Base-by-base conservation (phyloP, 2,888 invertebrate genomes). In the Spodoptera exigua region DNA sequence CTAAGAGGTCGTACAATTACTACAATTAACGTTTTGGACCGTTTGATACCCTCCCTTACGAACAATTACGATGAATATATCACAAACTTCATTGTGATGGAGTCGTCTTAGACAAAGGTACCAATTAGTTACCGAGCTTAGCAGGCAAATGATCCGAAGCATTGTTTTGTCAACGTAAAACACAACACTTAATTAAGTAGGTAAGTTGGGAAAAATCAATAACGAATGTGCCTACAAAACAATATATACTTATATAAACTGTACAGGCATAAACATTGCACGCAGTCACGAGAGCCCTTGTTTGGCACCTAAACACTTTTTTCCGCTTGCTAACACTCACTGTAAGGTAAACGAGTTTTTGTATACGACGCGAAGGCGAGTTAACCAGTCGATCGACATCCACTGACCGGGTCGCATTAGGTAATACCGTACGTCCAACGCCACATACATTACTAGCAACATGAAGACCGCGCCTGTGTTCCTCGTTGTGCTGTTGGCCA, bases 381-480 rank as follows among this genome's bases (percentile, higher is more conserved):
- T 64, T 66, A 70, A 70, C 73, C 87, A 89, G 90, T 90, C 79
- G 73, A 57, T 74, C 74, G 69, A 63, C 73, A 80, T 75, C 83
- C 83, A 80, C 81, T 78, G 82, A 72, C 76, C 80, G 81, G 76
- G 77, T 71, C 81, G 74, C 78, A 86, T 82, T 81, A 74, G 79
- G 55, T 59, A 63, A 59, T 65, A 68, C 27, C 27, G 27, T 21
- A 21, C 27, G 27, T 9, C 9, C 9, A 27, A 27, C 66, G 57
- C 61, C 57, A 70, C 56, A 66, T 52, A 65, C 48, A 49, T 58
- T 41, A 61, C 56, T 48, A 58, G 56, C 74, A 90, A 78, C 74
- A 93, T 93, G 93, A 93, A 89, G 82, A 75, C 84, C 61, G 76
- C 84, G 37, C 76, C 84, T 41, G 70, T 91, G 68, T 66, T 92